A percentile compares a stretch with the other conserved stretches of the same genome.
These are phyloP conservation scores for Sphecodes monilicornis DNA, from an alignment of 2,888 invertebrate species.

Conservation along the genomic window DNA sequence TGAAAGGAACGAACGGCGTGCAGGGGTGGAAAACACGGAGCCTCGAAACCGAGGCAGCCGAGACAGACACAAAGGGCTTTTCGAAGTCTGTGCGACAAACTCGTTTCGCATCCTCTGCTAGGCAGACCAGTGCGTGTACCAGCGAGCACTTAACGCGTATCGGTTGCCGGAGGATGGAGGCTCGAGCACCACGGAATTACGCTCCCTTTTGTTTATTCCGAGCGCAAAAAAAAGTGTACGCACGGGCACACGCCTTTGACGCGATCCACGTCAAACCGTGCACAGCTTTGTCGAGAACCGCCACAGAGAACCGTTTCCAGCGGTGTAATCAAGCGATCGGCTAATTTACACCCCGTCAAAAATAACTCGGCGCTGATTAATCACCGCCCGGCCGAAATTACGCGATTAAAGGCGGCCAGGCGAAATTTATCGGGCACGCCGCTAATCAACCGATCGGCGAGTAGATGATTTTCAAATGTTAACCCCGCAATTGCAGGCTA, in stretches of 20 bases:
- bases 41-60: slow-evolving; percentile 19
- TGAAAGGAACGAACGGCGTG: neutral
- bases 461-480: neutral
- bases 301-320: neutral
- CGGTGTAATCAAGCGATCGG: slow-evolving; percentile 8
- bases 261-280: neutral
- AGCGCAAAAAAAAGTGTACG: slow-evolving; percentile 18
- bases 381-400: neutral
- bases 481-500: neutral
- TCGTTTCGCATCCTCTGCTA: slow-evolving; percentile 41
- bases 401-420: neutral
- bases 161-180: slow-evolving; percentile 39
- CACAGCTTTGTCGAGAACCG: neutral
- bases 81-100: slow-evolving; percentile 39
- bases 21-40: slow-evolving; percentile 61
- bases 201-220: slow-evolving; percentile 51
- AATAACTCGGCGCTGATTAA: slow-evolving; percentile 10
- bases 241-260: slow-evolving; percentile 22
- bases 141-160: slow-evolving; percentile 55
- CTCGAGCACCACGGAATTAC: slow-evolving; percentile 42
- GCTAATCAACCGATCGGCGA: neutral
- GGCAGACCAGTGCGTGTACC: slow-evolving; percentile 34
- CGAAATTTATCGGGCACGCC: neutral
- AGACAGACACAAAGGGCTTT: slow-evolving; percentile 61
- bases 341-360: neutral